phyloP scores from a whole-genome alignment of 2,113 vertebrate species.

The Acrocephalus kingi region DNA sequence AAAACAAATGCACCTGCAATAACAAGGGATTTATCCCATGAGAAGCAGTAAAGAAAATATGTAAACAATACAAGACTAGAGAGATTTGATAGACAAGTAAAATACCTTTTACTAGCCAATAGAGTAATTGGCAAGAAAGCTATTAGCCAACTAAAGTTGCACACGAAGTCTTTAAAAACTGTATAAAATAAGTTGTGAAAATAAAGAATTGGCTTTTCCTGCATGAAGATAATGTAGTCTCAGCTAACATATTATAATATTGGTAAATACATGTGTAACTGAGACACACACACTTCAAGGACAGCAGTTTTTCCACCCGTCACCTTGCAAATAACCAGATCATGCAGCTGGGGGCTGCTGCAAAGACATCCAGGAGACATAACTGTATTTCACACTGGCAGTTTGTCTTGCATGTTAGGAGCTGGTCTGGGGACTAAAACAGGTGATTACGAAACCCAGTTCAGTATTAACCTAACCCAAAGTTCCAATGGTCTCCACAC shows the following conservation, averaged over 20 bases:
- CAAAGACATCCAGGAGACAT: background rate
- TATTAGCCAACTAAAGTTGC: background rate
- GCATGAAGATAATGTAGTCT: background rate
- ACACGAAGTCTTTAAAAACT: background rate
- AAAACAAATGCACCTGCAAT: background rate
- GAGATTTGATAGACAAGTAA: background rate
- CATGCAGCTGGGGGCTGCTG: background rate
- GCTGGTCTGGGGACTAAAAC: background rate
- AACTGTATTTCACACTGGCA: background rate
- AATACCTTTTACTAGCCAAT: background rate
- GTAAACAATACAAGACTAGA: background rate
- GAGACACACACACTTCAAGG: background rate
- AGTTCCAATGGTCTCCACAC: background rate
- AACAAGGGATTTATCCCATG: background rate
- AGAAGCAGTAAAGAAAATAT: background rate
- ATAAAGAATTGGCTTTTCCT: background rate
- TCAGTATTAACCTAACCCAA: background rate
- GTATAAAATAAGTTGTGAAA: background rate
- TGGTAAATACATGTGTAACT: fast-evolving
- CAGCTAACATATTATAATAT: background rate
- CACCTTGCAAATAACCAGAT: background rate
- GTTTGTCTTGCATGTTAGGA: background rate
- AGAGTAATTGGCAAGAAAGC: background rate
- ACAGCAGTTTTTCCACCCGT: background rate
- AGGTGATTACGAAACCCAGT: background rate